A percentile compares a stretch with the other conserved stretches of the same genome.
Evolutionary conservation across 35 echinoderm and acorn worm genomes (phyloP).

Genomic region (Ophioderma brevispina): DNA sequence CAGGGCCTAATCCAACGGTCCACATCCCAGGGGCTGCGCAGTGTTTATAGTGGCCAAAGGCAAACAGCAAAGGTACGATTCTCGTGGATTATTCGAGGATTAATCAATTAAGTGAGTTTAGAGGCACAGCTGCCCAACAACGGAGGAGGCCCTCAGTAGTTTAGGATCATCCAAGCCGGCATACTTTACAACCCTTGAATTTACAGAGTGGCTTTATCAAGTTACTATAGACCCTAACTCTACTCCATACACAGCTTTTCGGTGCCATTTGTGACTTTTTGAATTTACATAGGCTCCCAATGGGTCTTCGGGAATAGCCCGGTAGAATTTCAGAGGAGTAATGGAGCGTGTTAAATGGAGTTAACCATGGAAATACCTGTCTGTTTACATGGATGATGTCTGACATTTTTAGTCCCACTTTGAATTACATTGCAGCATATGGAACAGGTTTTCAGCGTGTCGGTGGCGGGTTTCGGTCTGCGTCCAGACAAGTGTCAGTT

Average conservation of each 20-base stretch:
- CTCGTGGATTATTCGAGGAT: constrained; percentile 21
- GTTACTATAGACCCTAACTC: neutral
- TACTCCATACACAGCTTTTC: constrained; percentile 8
- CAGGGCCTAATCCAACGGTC: neutral
- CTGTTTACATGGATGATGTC: constrained; percentile 52
- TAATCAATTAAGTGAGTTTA: constrained; percentile 25
- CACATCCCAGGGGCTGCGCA: neutral
- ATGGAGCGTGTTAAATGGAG: constrained; percentile 40
- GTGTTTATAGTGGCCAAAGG: neutral
- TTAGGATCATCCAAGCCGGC: neutral
- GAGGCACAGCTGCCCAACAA: neutral
- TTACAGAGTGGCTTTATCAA: neutral
- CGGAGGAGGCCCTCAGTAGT: neutral
- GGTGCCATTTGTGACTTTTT: constrained; percentile 33
- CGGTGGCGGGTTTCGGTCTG: too few relatives aligned
- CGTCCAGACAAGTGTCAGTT: too few relatives aligned
- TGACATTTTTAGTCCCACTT: neutral
- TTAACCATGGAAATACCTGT: constrained; percentile 11
- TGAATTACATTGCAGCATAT: too few relatives aligned
- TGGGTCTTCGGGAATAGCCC: constrained; percentile 25
- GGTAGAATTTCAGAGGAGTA: constrained; percentile 13
- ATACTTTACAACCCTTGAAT: neutral
- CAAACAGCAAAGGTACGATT: constrained; percentile 11
- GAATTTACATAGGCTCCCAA: constrained; percentile 20
- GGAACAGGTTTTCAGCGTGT: too few relatives aligned